Percentiles rank a stretch among this genome's conserved stretches.
Evolutionary conservation across 1,140 invertebrate species (phyloP).

Genomic region (Xylocopa sonorina): DNA sequence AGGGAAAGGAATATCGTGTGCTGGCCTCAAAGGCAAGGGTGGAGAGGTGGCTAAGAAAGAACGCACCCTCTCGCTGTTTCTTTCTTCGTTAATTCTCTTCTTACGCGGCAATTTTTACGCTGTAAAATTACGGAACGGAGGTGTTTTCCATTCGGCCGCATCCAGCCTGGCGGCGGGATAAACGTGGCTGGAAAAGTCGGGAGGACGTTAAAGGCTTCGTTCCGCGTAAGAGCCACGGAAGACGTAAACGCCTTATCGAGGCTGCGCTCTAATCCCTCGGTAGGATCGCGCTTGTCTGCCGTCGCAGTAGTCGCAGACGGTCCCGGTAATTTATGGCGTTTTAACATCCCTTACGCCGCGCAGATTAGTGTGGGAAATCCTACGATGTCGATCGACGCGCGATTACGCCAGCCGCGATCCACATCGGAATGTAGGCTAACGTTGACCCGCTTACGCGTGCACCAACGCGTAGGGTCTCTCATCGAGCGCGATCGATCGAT

Average conservation of each 20-base stretch:
- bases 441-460: neutral
- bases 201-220: conserved; percentile 23
- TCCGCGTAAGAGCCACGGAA: conserved; percentile 17
- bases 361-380: conserved; percentile 45
- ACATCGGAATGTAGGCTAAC: neutral
- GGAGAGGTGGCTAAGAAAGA: too few species aligned
- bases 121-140: neutral
- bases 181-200: conserved; percentile 13
- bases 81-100: too few species aligned
- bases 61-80: too few species aligned
- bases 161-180: neutral
- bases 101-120: too few species aligned
- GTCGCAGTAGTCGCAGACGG: conserved; percentile 8
- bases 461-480: neutral
- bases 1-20: too few species aligned
- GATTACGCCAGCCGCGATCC: conserved; percentile 25
- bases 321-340: conserved; percentile 44
- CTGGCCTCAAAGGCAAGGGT: too few species aligned
- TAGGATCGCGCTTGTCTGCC: conserved; percentile 33
- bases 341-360: conserved; percentile 31
- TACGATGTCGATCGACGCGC: conserved; percentile 26
- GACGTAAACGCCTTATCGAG: conserved; percentile 48
- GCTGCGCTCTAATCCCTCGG: conserved; percentile 40
- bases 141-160: conserved; percentile 19
- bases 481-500: conserved; percentile 1